These are phyloP conservation scores for Cephalopachus bancanus DNA, from an alignment of 2,797 vertebrate genomes.

Conservation along the genomic window DNA sequence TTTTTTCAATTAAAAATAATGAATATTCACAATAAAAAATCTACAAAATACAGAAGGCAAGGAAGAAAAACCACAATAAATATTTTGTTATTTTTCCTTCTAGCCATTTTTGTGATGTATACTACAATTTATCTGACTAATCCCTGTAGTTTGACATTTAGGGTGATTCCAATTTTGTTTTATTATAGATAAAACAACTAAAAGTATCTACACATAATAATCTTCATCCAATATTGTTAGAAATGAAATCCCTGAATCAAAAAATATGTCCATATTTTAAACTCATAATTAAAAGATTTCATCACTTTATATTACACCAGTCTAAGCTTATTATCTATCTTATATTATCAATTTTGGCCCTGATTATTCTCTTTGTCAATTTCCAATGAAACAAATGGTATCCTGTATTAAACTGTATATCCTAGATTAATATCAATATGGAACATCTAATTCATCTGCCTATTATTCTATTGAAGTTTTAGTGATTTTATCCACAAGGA, in stretches of 20 bases:
- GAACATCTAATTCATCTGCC: not conserved
- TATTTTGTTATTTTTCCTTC: not conserved
- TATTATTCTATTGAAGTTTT: not conserved
- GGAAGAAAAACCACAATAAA: not conserved
- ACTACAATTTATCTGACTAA: conserved; percentile 28
- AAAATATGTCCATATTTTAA: conserved; percentile 15
- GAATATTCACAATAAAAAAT: conserved; percentile 22
- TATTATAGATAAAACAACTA: not conserved
- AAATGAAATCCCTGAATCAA: conserved; percentile 12
- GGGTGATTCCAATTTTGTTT: not conserved
- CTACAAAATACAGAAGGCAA: not conserved
- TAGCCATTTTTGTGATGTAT: not conserved
- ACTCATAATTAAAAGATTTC: not conserved
- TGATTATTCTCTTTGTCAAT: not conserved
- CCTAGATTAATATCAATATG: not conserved
- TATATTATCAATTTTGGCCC: not conserved
- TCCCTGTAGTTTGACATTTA: not conserved
- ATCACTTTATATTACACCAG: conserved; percentile 9
- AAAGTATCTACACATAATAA: not conserved
- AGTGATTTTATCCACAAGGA: not conserved
- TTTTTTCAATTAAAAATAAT: conserved; percentile 28
- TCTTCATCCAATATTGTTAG: not conserved
- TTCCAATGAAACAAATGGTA: conserved; percentile 22
- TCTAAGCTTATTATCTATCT: not conserved
- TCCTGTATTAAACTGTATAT: not conserved